Percentiles rank a stretch among this genome's conserved stretches.
Conservation (phyloP, 2,797 vertebrate species). For the Sebastes cheni region DNA sequence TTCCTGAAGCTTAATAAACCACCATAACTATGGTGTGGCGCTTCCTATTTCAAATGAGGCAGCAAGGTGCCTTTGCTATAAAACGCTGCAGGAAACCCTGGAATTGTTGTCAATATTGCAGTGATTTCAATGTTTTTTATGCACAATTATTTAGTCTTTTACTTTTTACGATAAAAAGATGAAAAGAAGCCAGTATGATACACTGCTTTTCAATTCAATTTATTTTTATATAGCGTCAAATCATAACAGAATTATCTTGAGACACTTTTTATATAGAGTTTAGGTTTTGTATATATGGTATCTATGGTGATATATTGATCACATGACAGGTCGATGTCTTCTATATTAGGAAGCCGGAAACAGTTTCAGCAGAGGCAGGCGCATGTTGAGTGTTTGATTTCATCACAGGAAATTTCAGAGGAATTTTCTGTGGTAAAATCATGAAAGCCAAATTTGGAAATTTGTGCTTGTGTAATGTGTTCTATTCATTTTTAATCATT, state of each 20-base stretch:
- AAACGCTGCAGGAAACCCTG: not conserved
- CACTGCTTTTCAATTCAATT: no score
- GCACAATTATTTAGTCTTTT: not conserved
- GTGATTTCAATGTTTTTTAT: not conserved
- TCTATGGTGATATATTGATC: no score
- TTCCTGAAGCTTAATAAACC: not conserved
- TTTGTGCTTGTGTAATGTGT: not conserved
- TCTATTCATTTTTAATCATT: not conserved
- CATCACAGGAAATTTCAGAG: not conserved
- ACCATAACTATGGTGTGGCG: accelerated
- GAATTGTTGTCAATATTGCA: not conserved
- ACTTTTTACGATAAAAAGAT: not conserved
- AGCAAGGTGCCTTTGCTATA: no score
- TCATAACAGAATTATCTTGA: no score
- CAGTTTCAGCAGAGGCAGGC: not conserved
- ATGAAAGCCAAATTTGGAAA: not conserved
- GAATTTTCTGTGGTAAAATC: not conserved
- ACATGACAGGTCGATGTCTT: no score
- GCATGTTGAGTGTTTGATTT: not conserved
- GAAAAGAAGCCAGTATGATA: not conserved
- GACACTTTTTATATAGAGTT: no score
- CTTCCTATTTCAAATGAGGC: not conserved
- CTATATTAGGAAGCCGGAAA: no score
- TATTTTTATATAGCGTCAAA: no score
- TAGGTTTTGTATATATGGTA: no score